phyloP scores from a whole-genome alignment of 2,797 vertebrate genomes.

The Eospalax fontanierii region DNA sequence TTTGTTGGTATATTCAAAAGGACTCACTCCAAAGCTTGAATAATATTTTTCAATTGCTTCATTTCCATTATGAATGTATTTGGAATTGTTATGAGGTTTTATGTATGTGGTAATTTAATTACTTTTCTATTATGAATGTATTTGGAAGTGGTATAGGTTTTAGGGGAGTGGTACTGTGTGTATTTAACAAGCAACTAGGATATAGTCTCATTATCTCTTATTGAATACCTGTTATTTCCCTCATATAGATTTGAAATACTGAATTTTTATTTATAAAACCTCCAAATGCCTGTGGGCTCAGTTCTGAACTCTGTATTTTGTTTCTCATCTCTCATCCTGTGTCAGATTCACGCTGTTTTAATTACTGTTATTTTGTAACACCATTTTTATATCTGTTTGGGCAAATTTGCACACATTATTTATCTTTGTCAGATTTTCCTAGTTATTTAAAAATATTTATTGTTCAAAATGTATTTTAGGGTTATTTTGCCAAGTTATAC shows the following conservation, averaged over 20 bases:
- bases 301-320: slow-evolving; percentile 61
- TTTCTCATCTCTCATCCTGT: slow-evolving; percentile 64
- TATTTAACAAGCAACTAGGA: background rate
- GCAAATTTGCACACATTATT: slow-evolving; percentile 66
- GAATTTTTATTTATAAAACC: slow-evolving; percentile 62
- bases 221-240: slow-evolving; percentile 16
- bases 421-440: slow-evolving; percentile 65
- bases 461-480: slow-evolving; percentile 70
- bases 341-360: slow-evolving; percentile 74
- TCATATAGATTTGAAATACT: slow-evolving; percentile 44
- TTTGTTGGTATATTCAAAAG: slow-evolving; percentile 43
- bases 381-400: slow-evolving; percentile 65
- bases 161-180: background rate
- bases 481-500: slow-evolving; percentile 60
- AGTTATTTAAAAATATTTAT: slow-evolving; percentile 74
- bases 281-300: slow-evolving; percentile 49
- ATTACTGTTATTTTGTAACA: slow-evolving; percentile 78
- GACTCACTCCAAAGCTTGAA: background rate
- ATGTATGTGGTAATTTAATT: background rate
- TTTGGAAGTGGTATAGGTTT: slow-evolving; percentile 11
- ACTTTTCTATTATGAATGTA: slow-evolving; percentile 33
- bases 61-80: slow-evolving; percentile 35
- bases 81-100: slow-evolving; percentile 15
- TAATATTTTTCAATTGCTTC: slow-evolving; percentile 3
- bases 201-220: slow-evolving; percentile 42